Evolutionary conservation across 2,888 invertebrate genomes (phyloP).

Genomic region (Pristionchus exspectatus): DNA sequence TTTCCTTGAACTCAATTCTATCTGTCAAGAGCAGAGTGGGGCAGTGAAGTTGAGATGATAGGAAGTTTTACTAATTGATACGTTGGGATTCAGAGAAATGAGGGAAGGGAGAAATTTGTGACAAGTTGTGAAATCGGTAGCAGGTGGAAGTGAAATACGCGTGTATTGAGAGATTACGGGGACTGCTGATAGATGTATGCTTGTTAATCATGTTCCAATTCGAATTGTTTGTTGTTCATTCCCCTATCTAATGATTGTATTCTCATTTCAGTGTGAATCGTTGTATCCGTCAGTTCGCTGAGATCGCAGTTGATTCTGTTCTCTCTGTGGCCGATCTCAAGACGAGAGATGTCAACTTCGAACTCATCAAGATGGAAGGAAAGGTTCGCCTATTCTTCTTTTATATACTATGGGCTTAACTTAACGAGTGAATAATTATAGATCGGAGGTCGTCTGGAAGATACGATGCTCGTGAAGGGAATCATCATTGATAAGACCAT

Average conservation of each 20-base stretch:
- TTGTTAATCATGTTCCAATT: not conserved
- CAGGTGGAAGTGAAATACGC: not conserved
- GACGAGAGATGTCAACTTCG: conserved; percentile 97
- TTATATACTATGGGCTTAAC: not conserved
- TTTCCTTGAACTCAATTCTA: not conserved
- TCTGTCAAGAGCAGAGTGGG: conserved; percentile 24
- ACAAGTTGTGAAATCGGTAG: not conserved
- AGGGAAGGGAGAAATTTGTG: not conserved
- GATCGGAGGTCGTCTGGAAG: conserved; percentile 95
- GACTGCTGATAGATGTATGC: not conserved
- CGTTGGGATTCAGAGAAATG: conserved; percentile 35
- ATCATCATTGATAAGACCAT: conserved; percentile 96
- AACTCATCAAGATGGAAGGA: conserved; percentile 97
- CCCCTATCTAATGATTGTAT: not conserved
- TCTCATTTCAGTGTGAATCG: conserved; percentile 88
- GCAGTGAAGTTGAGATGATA: conserved; percentile 12
- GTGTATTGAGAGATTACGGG: not conserved
- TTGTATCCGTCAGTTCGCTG: conserved; percentile 96
- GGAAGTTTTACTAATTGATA: not conserved
- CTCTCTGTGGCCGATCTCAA: conserved; percentile 95
- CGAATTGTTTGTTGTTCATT: not conserved
- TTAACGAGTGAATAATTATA: not conserved
- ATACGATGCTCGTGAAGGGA: conserved; percentile 95
- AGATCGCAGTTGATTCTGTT: conserved; percentile 98
- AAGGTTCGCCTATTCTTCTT: conserved; percentile 82